Evolutionary conservation across 1,140 invertebrate genomes (phyloP), one percentile per base, ranked within the genome.

Genomic region (Maniola jurtina): DNA sequence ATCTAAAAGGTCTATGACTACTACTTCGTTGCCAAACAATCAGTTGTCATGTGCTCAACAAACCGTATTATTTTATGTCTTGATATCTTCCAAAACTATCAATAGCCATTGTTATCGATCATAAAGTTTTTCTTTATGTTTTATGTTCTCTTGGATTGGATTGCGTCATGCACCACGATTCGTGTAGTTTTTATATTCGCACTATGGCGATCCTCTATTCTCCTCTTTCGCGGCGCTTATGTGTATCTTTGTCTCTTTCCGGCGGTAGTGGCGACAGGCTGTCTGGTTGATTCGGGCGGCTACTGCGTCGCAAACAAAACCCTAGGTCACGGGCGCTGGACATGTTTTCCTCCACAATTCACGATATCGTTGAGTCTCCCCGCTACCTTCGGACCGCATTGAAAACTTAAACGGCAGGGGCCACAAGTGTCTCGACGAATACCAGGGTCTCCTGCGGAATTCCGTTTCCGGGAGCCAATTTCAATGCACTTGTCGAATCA

Each of bases 251-350:
- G 67, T 88, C 84, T 81, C 77, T 66, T 66, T 85, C 73, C 54
- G 50, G 57, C 68, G 71, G 63, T 64, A 73, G 76, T 75, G 87
- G 87, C 87, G 87, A 89, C 87, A 88, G 80, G 85, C 87, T 77
- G 87, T 89, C 87, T 89, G 87, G 80, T 83, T 68, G 75, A 80
- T 77, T 81, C 73, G 75, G 76, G 68, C 81, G 76, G 74, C 76
- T 74, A 76, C 66, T 66, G 77, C 80, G 72, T 70, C 70, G 82
- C 77, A 87, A 87, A 88, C 77, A 76, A 83, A 87, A 85, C 86
- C 80, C 81, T 83, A 86, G 79, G 77, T 83, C 80, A 83, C 64
- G 79, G 75, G 67, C 79, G 65, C 74, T 86, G 80, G 79, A 83
- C 78, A 79, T 68, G 82, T 83, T 88, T 87, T 88, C 74, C 77